phyloP scores from a whole-genome alignment of 2,113 vertebrate species.

The Phalacrocorax brasilianus region DNA sequence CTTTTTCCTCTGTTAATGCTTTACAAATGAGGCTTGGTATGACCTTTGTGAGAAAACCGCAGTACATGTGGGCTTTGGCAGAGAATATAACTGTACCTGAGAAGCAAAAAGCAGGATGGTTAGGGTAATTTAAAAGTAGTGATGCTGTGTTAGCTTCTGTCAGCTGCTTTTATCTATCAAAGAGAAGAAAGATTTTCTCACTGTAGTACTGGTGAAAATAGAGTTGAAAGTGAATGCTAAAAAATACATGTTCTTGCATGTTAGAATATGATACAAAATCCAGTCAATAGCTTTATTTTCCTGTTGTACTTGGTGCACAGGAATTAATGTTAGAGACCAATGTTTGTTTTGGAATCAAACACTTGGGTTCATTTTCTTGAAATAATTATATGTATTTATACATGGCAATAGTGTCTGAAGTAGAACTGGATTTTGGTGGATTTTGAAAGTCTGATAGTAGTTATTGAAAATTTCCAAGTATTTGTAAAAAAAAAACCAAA shows the following conservation, averaged over 20 bases:
- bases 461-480: neutral
- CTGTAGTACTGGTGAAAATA: neutral
- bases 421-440: neutral
- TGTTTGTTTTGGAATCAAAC: neutral
- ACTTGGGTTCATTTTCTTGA: neutral
- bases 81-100: neutral
- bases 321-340: neutral
- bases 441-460: neutral
- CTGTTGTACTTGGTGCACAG: neutral
- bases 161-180: constrained; percentile 19
- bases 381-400: neutral
- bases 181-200: neutral
- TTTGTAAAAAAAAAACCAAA: neutral
- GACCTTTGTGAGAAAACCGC: neutral
- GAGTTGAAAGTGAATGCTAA: neutral
- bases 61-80: neutral
- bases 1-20: neutral
- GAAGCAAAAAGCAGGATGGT: neutral
- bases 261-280: neutral
- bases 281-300: neutral
- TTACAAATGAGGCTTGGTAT: neutral
- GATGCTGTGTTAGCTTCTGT: neutral
- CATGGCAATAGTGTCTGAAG: neutral
- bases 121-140: constrained; percentile 15
- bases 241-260: neutral